Conservation (phyloP, 2,888 invertebrate species). For the Drosophila mimica region DNA sequence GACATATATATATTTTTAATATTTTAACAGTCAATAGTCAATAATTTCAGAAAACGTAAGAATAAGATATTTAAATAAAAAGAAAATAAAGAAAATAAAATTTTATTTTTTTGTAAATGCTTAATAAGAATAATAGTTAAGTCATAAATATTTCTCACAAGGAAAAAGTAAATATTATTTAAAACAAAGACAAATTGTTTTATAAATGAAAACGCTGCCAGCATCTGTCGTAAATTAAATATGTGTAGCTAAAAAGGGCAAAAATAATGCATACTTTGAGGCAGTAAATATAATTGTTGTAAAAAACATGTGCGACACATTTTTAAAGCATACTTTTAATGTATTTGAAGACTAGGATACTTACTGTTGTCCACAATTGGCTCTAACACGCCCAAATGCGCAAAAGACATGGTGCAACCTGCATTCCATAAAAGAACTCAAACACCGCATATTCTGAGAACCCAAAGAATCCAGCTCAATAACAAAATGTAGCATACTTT, state of each 20-base stretch:
- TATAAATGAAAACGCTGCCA: neutral
- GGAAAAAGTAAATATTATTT: neutral
- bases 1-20: neutral
- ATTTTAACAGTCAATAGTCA: neutral
- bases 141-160: neutral
- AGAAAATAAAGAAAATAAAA: neutral
- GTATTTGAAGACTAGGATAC: neutral
- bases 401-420: neutral
- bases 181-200: neutral
- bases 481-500: neutral
- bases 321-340: neutral
- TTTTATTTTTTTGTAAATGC: neutral
- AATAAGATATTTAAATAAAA: neutral
- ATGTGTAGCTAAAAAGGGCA: neutral
- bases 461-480: rapidly evolving
- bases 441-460: neutral
- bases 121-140: neutral
- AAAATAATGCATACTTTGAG: neutral
- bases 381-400: neutral
- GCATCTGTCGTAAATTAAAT: neutral
- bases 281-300: neutral
- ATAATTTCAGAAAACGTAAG: neutral
- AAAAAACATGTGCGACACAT: neutral
- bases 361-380: neutral
- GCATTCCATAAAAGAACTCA: neutral